These are phyloP conservation scores for Suricata suricatta DNA, from an alignment of 2,113 vertebrate species.

Conservation along the genomic window DNA sequence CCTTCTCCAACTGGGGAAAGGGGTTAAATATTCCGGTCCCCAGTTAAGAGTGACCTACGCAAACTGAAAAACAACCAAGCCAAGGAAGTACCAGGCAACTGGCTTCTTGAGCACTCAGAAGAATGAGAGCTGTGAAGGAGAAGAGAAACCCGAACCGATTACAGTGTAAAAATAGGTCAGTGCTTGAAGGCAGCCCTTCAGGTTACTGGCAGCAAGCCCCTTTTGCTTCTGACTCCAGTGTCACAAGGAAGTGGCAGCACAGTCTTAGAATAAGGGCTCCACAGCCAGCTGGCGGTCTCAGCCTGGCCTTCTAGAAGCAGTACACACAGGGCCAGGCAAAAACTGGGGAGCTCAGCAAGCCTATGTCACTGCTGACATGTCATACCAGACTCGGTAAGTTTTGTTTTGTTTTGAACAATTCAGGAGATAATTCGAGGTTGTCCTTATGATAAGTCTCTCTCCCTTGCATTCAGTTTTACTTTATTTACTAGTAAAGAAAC, in stretches of 20 bases:
- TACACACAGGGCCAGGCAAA: not conserved
- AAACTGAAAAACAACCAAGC: slow-evolving; percentile 42
- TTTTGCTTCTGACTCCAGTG: slow-evolving; percentile 61
- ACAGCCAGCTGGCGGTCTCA: slow-evolving; percentile 43
- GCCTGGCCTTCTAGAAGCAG: slow-evolving; percentile 56
- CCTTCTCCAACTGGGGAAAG: not conserved
- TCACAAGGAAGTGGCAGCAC: slow-evolving; percentile 61
- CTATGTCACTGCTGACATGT: slow-evolving; percentile 37
- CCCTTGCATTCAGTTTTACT: not conserved
- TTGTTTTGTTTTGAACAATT: slow-evolving; percentile 54
- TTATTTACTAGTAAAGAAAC: not conserved
- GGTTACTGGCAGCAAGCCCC: slow-evolving; percentile 52
- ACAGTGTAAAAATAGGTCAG: slow-evolving; percentile 73
- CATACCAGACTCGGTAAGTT: not conserved
- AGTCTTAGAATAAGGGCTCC: slow-evolving; percentile 53
- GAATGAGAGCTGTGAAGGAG: slow-evolving; percentile 42
- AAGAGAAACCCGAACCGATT: slow-evolving; percentile 53
- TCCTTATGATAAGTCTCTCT: slow-evolving; percentile 24
- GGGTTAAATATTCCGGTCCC: not conserved
- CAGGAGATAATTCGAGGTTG: slow-evolving; percentile 13
- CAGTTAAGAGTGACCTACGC: not conserved
- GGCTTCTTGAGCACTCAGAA: not conserved
- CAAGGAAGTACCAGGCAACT: slow-evolving; percentile 25
- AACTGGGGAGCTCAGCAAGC: not conserved
- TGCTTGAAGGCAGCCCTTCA: slow-evolving; percentile 62